Conservation (phyloP, 2,113 vertebrate genomes). For the Hydrolagus affinis region DNA sequence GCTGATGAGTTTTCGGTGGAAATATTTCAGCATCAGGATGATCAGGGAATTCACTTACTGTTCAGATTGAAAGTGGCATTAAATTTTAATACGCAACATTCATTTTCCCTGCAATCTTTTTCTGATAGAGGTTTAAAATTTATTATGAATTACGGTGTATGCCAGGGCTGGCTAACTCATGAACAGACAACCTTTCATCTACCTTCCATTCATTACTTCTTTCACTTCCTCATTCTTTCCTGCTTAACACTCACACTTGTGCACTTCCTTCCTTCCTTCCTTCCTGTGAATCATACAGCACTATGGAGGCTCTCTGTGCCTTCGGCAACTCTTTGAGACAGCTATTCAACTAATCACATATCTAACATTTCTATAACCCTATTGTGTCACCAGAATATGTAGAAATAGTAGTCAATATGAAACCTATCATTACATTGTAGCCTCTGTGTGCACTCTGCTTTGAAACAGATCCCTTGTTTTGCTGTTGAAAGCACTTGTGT, state of each 20-base stretch:
- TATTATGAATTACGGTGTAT: conserved; percentile 52
- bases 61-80: conserved; percentile 46
- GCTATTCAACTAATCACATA: neutral
- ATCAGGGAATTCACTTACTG: conserved; percentile 44
- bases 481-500: conserved; percentile 14
- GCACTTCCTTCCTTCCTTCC: neutral
- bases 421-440: neutral
- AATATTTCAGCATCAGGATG: conserved; percentile 33
- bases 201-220: too few species aligned
- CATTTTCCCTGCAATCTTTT: conserved; percentile 50
- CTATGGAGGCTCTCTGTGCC: too few species aligned
- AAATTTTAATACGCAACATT: conserved; percentile 61
- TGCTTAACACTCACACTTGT: neutral
- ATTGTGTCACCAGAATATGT: neutral
- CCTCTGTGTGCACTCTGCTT: neutral
- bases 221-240: neutral
- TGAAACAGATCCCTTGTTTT: neutral
- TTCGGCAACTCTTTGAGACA: too few species aligned
- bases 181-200: neutral
- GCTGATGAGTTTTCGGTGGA: conserved; percentile 46
- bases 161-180: neutral
- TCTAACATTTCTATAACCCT: neutral
- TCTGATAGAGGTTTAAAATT: conserved; percentile 29
- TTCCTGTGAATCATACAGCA: too few species aligned
- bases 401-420: neutral